Conservation (phyloP, 2,797 vertebrate species). For the Lepilemur septentrionalis region DNA sequence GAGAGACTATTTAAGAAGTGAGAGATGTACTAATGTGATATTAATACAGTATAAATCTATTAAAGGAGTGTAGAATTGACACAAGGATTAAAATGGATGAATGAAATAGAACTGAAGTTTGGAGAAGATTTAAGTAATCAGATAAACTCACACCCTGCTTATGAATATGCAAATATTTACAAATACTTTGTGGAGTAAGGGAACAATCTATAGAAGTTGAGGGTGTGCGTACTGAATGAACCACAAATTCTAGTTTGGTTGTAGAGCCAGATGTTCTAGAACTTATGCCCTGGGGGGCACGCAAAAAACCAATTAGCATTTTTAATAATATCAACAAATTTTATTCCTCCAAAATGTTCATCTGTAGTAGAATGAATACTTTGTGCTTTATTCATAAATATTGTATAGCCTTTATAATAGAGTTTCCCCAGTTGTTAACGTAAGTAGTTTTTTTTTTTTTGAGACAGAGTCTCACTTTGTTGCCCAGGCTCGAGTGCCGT, state of each 20-base stretch:
- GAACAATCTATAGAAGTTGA: neutral
- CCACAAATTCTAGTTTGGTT: neutral
- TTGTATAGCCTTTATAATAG: neutral
- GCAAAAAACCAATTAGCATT: neutral
- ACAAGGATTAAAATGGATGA: neutral
- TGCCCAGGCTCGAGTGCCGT: too few relatives aligned
- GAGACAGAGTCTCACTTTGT: too few relatives aligned
- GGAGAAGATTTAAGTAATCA: neutral
- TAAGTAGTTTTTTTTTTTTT: too few relatives aligned
- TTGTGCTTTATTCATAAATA: constrained; percentile 2
- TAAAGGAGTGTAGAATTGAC: neutral
- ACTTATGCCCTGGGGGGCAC: neutral
- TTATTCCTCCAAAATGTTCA: neutral
- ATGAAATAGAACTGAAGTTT: neutral
- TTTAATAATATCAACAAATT: neutral
- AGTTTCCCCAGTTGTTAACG: neutral
- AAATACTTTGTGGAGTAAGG: neutral
- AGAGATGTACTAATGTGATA: neutral
- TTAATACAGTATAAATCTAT: neutral
- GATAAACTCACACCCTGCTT: neutral
- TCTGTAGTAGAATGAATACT: neutral
- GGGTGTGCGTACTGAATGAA: neutral
- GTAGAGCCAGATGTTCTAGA: neutral
- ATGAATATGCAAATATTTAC: neutral
- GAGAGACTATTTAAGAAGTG: neutral